Evolutionary conservation across 2,113 vertebrate genomes (phyloP).

Genomic region (Regulus satrapa): DNA sequence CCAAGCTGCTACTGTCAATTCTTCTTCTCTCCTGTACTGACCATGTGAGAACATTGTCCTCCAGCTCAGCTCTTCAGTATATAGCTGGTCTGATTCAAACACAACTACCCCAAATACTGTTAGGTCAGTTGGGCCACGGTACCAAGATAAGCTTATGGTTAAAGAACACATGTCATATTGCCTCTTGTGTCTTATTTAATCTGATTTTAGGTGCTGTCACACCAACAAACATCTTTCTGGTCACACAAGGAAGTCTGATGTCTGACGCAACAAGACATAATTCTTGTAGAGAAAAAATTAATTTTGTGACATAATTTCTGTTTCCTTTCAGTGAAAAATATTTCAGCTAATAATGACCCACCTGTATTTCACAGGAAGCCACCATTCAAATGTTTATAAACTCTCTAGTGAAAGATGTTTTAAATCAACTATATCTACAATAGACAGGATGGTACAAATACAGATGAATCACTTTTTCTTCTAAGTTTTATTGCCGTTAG

Average conservation of each 20-base stretch:
- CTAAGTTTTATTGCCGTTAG: neutral
- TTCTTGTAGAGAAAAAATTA: neutral
- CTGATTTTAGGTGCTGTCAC: neutral
- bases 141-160: neutral
- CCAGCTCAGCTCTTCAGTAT: neutral
- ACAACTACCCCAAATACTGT: neutral
- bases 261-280: neutral
- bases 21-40: neutral
- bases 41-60: neutral
- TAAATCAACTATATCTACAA: neutral
- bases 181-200: neutral
- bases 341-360: neutral
- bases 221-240: neutral
- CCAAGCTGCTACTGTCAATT: neutral
- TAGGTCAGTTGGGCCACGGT: neutral
- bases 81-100: neutral
- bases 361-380: neutral
- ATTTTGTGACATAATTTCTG: neutral
- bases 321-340: neutral
- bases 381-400: neutral
- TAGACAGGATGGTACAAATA: neutral
- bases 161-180: neutral
- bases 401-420: neutral
- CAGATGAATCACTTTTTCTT: neutral
- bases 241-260: neutral